A percentile compares a stretch with the other conserved stretches of the same genome.
Conservation (phyloP, 2,888 invertebrate species). For the Ormyrus pomaceus region DNA sequence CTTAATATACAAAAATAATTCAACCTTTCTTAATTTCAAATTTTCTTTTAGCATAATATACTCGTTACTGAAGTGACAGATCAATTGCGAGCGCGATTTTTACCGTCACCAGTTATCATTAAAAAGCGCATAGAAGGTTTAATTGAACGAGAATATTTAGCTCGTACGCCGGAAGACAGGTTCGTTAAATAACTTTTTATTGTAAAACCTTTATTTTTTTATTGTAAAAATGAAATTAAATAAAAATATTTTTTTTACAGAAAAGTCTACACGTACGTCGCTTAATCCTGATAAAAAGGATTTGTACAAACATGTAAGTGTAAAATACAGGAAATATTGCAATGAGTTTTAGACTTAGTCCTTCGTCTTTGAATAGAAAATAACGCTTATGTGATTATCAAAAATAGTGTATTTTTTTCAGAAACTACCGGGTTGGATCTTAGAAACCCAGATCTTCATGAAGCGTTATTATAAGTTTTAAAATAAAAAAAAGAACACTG, state of each 20-base stretch:
- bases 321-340: constrained; percentile 36
- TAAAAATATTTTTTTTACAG: constrained; percentile 72
- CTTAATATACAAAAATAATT: no score
- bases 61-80: constrained; percentile 98
- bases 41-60: constrained; percentile 86
- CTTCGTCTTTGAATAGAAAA: constrained; percentile 15
- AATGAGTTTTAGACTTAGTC: constrained; percentile 12
- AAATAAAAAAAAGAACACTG: constrained; percentile 60
- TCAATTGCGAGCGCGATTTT: constrained; percentile 96
- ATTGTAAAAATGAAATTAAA: background rate
- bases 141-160: constrained; percentile 99
- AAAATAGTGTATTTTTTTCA: constrained; percentile 60
- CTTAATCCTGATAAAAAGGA: constrained; percentile 78
- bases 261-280: constrained; percentile 97
- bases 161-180: constrained; percentile 97
- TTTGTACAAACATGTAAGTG: constrained; percentile 72
- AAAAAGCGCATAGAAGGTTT: constrained; percentile 99
- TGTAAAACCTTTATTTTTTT: background rate
- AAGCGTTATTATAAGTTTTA: constrained; percentile 65
- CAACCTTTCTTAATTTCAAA: background rate
- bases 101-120: constrained; percentile 98
- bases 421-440: constrained; percentile 65
- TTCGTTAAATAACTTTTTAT: constrained; percentile 59
- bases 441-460: constrained; percentile 65
- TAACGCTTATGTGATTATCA: constrained; percentile 23